Base-by-base conservation (phyloP, 2,113 vertebrate genomes). In the Zingel zingel region DNA sequence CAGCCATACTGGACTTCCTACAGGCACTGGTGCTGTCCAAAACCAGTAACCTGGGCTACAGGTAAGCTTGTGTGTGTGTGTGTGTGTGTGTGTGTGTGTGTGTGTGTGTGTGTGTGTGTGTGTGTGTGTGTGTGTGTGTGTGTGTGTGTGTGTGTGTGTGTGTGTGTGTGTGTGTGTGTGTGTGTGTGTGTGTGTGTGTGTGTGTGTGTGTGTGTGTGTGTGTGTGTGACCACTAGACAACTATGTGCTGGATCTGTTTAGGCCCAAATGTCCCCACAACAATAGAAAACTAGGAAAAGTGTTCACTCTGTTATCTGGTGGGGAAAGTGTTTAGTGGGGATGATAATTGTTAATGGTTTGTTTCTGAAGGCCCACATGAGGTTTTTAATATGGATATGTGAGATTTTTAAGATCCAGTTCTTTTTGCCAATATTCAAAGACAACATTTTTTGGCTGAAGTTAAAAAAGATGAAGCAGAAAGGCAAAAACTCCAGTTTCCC, bases 1-100 rank as follows among this genome's bases (percentile, higher is more conserved):
- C 56, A 0, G 96, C 97, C 57, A 95, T 98, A 1, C 86, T 95
- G 1, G 94, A 96, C 66, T 97, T 99, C 75, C 91, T 99, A 15
- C 96, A 96, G 87, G 96, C 95, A 0, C 91, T 99, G 88, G 96
- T 98, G 2, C 86, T 92, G 39, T 96, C 95, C 0, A 96, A 94
- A 77, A 85, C 94, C 0, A 95, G 94, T 0, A 88, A 95, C 13
- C 11, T 95, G 90, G 86, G 95, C 33, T 97, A 95, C 30, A 66
- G 91, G 92, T 93, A 12, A 63, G 54, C 6, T 0, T 0, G 51
- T 27, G 15, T 27, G 45, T 3, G 15, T 50, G 19, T 2, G 36
- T n/a, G 45, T 50, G 19, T 2, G 36, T n/a, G 45, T 0, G 51
- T 27, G 15, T 27, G 45, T 3, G 15, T 50, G 19, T 2, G 36